Evolutionary conservation across 2,113 vertebrate genomes (phyloP).

Genomic region (Centrocercus urophasianus): DNA sequence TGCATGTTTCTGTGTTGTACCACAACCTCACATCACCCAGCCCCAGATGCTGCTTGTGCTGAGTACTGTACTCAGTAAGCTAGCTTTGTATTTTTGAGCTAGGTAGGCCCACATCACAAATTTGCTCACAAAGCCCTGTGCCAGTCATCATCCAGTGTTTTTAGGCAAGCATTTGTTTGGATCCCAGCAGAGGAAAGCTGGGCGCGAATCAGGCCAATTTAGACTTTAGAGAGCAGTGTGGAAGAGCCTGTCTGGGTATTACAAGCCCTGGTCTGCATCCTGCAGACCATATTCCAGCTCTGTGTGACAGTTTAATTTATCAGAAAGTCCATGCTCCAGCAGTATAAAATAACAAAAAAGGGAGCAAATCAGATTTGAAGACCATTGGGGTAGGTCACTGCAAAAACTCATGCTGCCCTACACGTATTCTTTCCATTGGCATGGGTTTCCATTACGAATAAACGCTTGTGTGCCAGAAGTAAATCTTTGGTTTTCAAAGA

Average conservation of each 20-base stretch:
- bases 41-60: neutral
- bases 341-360: neutral
- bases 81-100: neutral
- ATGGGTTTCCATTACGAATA: slow-evolving; percentile 40
- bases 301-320: neutral
- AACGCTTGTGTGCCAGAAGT: slow-evolving; percentile 30
- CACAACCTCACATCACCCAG: neutral
- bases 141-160: fast-evolving
- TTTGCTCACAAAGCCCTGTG: neutral
- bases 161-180: neutral
- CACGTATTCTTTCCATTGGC: slow-evolving; percentile 61
- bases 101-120: fast-evolving
- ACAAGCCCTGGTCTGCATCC: neutral
- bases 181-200: neutral
- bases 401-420: slow-evolving; percentile 40
- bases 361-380: neutral
- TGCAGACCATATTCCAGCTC: neutral
- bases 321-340: neutral
- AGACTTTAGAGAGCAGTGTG: neutral
- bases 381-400: neutral
- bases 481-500: slow-evolving; percentile 60
- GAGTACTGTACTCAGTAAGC: neutral
- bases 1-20: neutral
- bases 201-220: neutral
- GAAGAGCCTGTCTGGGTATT: fast-evolving